Conservation (phyloP, 1,140 invertebrate genomes). For the Acromyrmex heyeri region DNA sequence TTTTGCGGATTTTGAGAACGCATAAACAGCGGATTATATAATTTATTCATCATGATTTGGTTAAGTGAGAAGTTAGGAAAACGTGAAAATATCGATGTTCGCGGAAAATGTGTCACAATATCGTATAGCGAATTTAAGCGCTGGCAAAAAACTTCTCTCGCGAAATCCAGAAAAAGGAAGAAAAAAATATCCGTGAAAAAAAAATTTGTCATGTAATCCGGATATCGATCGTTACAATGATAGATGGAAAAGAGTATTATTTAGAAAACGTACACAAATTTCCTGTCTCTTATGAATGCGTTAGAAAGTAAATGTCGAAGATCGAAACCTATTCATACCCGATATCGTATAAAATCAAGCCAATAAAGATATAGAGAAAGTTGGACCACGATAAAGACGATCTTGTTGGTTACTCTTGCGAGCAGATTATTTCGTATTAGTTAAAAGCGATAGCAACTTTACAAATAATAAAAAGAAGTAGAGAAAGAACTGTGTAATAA, state of each 20-base stretch:
- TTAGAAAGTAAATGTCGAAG: background rate
- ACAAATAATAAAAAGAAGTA: constrained; percentile 22
- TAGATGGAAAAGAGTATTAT: background rate
- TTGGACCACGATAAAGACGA: constrained; percentile 7
- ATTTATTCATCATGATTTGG: too few species aligned
- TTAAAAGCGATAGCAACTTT: background rate
- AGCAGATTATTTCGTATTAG: background rate
- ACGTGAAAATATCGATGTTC: background rate
- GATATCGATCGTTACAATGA: background rate
- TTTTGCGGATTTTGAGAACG: too few species aligned
- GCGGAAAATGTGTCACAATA: constrained; percentile 36
- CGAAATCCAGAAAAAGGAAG: background rate
- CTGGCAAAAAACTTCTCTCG: background rate
- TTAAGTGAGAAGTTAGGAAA: too few species aligned
- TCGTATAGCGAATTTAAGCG: background rate
- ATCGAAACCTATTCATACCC: background rate
- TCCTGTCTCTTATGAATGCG: background rate
- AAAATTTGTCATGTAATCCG: background rate
- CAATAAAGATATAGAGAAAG: constrained; percentile 35
- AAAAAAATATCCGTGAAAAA: background rate
- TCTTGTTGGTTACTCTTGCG: background rate
- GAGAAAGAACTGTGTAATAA: constrained; percentile 7
- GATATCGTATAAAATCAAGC: constrained; percentile 3
- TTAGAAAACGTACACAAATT: background rate
- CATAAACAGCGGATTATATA: too few species aligned